phyloP scores from a whole-genome alignment of 2,113 vertebrate species.

The Oncorhynchus tshawytscha region DNA sequence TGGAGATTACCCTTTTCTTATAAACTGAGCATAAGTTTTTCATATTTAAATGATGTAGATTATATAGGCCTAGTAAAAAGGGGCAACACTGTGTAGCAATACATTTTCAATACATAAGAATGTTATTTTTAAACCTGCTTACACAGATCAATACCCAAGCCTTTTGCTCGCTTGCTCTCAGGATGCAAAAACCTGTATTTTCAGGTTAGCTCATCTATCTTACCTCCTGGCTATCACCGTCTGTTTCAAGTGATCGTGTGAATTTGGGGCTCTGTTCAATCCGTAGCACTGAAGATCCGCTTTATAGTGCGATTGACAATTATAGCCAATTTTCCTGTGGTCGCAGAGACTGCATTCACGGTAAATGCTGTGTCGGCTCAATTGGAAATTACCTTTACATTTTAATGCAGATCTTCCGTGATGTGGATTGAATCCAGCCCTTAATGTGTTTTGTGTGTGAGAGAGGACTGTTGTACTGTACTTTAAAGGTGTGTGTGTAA shows the following conservation, averaged over 20 bases:
- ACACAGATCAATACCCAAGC: conserved; percentile 38
- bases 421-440: too few species aligned
- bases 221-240: conserved; percentile 57
- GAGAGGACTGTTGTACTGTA: conserved; percentile 37
- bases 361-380: too few species aligned
- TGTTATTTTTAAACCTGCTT: conserved; percentile 69
- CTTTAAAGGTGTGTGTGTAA: conserved; percentile 30
- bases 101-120: conserved; percentile 66
- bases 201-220: conserved; percentile 63
- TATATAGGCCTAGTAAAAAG: conserved; percentile 55
- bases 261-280: conserved; percentile 15
- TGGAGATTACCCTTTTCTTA: not conserved
- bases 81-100: conserved; percentile 76
- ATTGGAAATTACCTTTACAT: too few species aligned
- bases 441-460: conserved; percentile 10
- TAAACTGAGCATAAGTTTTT: conserved; percentile 20
- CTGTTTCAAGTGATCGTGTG: conserved; percentile 44
- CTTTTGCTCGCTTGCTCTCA: conserved; percentile 39
- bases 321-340: too few species aligned
- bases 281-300: conserved; percentile 9
- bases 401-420: too few species aligned
- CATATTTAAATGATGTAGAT: conserved; percentile 69
- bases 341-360: too few species aligned
- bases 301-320: too few species aligned
- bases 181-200: conserved; percentile 50